Evolutionary conservation across 2,113 vertebrate species (phyloP), one percentile per base, ranked within the genome.

Genomic region (Mystacornis crossleyi): DNA sequence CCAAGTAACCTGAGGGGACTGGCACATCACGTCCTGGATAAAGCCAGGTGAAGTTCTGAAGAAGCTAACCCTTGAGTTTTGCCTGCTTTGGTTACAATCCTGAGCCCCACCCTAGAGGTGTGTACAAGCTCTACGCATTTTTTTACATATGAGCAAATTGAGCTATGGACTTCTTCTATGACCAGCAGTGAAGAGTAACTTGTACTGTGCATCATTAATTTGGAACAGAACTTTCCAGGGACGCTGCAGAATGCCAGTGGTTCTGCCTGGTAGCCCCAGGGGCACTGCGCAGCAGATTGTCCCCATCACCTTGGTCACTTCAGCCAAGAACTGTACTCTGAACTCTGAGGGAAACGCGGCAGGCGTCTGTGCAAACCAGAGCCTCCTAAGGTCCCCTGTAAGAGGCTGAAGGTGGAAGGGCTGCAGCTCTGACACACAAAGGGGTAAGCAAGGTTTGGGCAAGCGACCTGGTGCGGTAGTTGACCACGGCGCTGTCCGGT

Each of bases 381-480:
- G 53, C 16, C 20, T 82, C 57, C 50, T 54, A 54, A 90, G 47
- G 15, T 23, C 17, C 55, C 21, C n/a, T 29, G 33, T 13, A 43
- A 51, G 33, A 93, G 25, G 40, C 34, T 87, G 65, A 29, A 28
- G 58, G 21, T 69, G 62, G 55, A n/a, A 72, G n/a, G 38, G 69
- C 9, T 86, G 45, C 42, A 82, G 70, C 38, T 71, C n/a, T 62
- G 72, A 34, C 26, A 29, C n/a, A 55, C 14, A 2, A 51, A 31
- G 62, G 64, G 42, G 3, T n/a, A 36, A 31, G n/a, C n/a, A 61
- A 13, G 26, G 29, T 6, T 2, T 10, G 64, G 65, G 60, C 38
- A 38, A 81, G 89, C 67, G 98, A 99, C 99, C 96, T 98, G 86
- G 99, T 99, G 72, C 98, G 94, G 95, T 99, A 99, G 98, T 99